phyloP scores from a whole-genome alignment of 2,888 invertebrate genomes.

The Theodoxus fluviatilis region DNA sequence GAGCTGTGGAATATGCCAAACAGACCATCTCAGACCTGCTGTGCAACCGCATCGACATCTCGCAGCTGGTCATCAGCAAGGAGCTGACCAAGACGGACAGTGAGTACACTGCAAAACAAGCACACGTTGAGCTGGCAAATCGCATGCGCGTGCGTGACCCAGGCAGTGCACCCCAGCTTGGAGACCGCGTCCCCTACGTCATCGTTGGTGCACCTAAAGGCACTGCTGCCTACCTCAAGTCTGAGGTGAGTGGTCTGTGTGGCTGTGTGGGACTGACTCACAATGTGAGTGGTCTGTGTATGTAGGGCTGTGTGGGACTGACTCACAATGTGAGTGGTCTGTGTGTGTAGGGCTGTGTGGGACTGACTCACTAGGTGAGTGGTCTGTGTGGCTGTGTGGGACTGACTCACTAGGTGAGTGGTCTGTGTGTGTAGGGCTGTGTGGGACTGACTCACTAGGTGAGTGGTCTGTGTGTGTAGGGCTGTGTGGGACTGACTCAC shows the following conservation, averaged over 20 bases:
- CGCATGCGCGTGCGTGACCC: conserved; percentile 97
- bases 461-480: no score
- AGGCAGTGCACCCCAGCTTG: conserved; percentile 96
- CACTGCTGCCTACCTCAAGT: conserved; percentile 94
- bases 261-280: no score
- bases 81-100: conserved; percentile 91
- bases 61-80: conserved; percentile 80
- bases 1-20: conserved; percentile 77
- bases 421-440: no score
- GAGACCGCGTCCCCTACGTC: conserved; percentile 97
- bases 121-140: conserved; percentile 97
- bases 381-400: no score
- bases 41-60: conserved; percentile 97
- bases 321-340: no score
- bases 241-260: conserved; percentile 73
- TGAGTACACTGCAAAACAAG: conserved; percentile 93
- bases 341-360: no score
- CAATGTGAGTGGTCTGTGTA: no score
- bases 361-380: no score
- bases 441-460: no score
- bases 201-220: conserved; percentile 89
- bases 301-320: no score
- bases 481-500: no score
- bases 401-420: no score
- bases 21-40: conserved; percentile 90